phyloP scores from a whole-genome alignment of 2,888 invertebrate genomes.

The Pristionchus arcanus region DNA sequence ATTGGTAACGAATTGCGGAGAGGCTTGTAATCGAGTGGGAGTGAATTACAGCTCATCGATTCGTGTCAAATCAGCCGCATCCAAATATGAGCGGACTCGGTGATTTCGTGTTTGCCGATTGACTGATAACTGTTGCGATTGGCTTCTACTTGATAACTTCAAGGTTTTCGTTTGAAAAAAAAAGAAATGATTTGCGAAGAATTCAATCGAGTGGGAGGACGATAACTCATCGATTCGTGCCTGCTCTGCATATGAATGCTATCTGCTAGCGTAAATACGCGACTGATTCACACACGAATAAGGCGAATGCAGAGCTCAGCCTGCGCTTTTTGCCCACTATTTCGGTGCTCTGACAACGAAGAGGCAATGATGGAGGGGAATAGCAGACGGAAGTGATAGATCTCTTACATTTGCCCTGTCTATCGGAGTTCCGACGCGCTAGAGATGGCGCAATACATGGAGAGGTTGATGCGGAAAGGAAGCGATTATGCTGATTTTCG shows the following conservation, averaged over 20 bases:
- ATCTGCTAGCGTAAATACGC: not conserved
- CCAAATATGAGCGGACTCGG: no score
- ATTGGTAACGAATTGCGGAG: no score
- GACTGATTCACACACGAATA: not conserved
- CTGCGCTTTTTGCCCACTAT: not conserved
- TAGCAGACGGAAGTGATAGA: not conserved
- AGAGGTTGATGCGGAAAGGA: no score
- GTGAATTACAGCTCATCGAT: not conserved
- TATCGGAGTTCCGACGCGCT: no score
- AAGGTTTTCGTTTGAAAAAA: not conserved
- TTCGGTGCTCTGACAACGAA: not conserved
- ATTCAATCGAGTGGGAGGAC: not conserved
- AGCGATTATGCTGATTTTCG: not conserved
- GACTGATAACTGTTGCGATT: no score
- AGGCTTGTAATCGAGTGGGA: not conserved
- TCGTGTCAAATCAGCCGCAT: not conserved
- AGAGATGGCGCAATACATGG: no score
- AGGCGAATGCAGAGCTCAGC: not conserved
- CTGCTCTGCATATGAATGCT: not conserved
- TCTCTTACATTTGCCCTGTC: no score
- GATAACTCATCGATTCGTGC: not conserved
- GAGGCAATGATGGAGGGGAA: not conserved
- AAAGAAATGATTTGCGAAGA: not conserved
- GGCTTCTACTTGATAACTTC: no score
- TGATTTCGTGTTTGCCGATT: no score